These are phyloP conservation scores for Kryptolebias ocellatus DNA, from an alignment of 2,797 vertebrate genomes.

Conservation along the genomic window DNA sequence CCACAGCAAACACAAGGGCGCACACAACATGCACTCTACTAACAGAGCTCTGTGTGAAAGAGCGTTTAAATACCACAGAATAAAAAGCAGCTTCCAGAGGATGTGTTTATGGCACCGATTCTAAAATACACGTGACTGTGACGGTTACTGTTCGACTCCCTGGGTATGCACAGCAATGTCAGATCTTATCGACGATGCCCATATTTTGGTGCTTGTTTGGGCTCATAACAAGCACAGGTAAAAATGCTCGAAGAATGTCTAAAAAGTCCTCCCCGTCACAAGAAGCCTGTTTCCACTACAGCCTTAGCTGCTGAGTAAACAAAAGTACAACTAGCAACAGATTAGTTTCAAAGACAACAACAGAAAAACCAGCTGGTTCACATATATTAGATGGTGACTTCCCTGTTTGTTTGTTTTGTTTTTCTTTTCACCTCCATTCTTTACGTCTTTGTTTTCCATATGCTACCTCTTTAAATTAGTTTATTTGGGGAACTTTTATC, in stretches of 20 bases:
- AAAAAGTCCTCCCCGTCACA: conserved; percentile 52
- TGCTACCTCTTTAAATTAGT: neutral
- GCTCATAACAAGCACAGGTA: conserved; percentile 57
- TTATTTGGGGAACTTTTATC: too few species aligned
- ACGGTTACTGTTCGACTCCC: conserved; percentile 1
- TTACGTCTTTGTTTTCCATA: neutral
- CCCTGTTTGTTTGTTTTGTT: neutral
- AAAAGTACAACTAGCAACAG: conserved; percentile 19
- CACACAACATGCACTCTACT: conserved; percentile 8
- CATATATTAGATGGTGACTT: neutral
- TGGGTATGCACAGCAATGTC: conserved; percentile 40
- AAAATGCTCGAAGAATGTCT: conserved; percentile 70
- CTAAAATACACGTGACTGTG: too few species aligned
- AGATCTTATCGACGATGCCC: conserved; percentile 14
- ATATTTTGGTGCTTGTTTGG: conserved; percentile 1
- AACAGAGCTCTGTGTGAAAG: conserved; percentile 5
- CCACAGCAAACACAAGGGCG: conserved; percentile 11
- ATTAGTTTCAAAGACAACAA: neutral
- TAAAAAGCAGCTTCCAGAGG: conserved; percentile 20
- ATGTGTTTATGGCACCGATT: conserved; percentile 10
- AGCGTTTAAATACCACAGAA: conserved; percentile 4
- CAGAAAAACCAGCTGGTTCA: neutral
- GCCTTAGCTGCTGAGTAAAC: conserved; percentile 37
- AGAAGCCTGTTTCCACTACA: conserved; percentile 20
- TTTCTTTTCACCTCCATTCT: neutral